These are phyloP conservation scores for Coranthus polyacanthus DNA, from an alignment of 2,797 vertebrate genomes.

Conservation along the genomic window DNA sequence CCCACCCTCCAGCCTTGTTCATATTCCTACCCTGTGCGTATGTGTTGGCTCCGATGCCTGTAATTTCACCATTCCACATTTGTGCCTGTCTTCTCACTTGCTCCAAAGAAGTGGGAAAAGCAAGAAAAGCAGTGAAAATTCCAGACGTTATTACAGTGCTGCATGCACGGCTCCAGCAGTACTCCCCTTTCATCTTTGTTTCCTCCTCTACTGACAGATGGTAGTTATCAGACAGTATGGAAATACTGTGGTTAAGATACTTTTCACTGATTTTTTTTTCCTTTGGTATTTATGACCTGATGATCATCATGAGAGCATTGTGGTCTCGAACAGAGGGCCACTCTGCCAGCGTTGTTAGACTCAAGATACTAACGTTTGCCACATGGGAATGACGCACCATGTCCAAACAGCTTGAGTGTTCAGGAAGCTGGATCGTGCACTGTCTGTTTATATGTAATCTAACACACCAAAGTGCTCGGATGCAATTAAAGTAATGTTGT, in stretches of 20 bases:
- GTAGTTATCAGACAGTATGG: constrained; percentile 80
- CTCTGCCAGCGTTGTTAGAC: constrained; percentile 51
- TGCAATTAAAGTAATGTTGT: too few relatives aligned
- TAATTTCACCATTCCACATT: constrained; percentile 74
- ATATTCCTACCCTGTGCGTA: constrained; percentile 43
- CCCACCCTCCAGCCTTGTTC: constrained; percentile 41
- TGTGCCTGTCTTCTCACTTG: constrained; percentile 34
- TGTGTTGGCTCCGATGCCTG: constrained; percentile 71
- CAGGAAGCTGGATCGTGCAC: background rate
- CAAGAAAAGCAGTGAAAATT: constrained; percentile 70
- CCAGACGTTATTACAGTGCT: constrained; percentile 74
- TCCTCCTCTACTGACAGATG: constrained; percentile 78
- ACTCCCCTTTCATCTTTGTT: constrained; percentile 72
- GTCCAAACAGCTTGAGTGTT: constrained; percentile 25
- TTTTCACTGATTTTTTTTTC: constrained; percentile 62
- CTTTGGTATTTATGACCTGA: constrained; percentile 77
- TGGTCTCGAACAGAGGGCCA: constrained; percentile 54
- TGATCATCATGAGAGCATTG: constrained; percentile 67
- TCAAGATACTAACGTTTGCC: constrained; percentile 58
- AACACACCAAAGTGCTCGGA: background rate
- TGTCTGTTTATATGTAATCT: background rate
- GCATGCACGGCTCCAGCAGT: constrained; percentile 69
- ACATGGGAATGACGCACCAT: constrained; percentile 61
- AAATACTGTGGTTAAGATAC: constrained; percentile 74
- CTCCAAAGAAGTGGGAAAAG: constrained; percentile 38